Evolutionary conservation across 30 jellyfish, hydroid and myxozoan genomes (phyloP).

Genomic region (Chrysaora quinquecirrha): DNA sequence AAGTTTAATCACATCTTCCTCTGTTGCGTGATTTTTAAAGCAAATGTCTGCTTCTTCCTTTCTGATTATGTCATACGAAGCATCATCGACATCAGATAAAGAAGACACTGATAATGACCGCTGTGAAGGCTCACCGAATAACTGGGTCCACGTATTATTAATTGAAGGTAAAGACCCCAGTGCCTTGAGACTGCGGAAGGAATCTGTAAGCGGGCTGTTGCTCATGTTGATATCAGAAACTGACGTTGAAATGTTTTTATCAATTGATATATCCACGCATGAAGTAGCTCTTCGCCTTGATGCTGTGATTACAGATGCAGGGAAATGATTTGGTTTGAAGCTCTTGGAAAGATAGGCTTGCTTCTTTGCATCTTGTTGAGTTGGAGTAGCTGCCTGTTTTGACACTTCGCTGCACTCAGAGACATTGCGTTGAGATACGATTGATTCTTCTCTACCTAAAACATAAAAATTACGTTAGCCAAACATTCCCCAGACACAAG

Average conservation of each 20-base stretch:
- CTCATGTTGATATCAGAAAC: background rate
- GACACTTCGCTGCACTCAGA: no score
- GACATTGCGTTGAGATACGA: no score
- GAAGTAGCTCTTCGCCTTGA: slow-evolving; percentile 49
- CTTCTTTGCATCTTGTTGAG: slow-evolving; percentile 3
- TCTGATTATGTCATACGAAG: slow-evolving; percentile 59
- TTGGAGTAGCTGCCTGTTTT: no score
- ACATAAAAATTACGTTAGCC: no score
- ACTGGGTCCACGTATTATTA: slow-evolving; percentile 59
- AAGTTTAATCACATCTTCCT: slow-evolving; percentile 59
- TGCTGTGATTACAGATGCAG: slow-evolving; percentile 16
- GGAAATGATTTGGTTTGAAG: slow-evolving; percentile 17
- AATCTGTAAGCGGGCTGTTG: slow-evolving; percentile 23
- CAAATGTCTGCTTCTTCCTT: slow-evolving; percentile 40
- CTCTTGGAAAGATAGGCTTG: background rate
- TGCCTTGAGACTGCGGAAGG: slow-evolving; percentile 43
- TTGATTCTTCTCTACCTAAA: no score
- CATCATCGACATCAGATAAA: slow-evolving; percentile 28
- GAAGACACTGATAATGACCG: slow-evolving; percentile 25
- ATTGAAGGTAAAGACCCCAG: slow-evolving; percentile 70
- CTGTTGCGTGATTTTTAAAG: slow-evolving; percentile 30
- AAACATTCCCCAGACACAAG: no score
- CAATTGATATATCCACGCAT: background rate
- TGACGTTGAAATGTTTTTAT: slow-evolving; percentile 14
- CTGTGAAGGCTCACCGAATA: background rate